Evolutionary conservation across 2,888 invertebrate genomes (phyloP).

Genomic region (Drosophila recens): DNA sequence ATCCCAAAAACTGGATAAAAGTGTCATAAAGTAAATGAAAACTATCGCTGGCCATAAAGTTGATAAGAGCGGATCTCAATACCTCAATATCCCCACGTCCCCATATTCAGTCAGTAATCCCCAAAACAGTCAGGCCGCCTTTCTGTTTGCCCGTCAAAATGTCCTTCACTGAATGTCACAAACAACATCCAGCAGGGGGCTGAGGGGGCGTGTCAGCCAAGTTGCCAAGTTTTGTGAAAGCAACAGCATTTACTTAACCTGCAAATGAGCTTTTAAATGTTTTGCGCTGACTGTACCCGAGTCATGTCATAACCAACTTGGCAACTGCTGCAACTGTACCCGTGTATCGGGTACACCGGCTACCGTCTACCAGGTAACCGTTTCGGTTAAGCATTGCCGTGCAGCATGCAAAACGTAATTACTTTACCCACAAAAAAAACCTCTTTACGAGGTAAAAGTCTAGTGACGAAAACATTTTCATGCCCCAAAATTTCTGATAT

Average conservation of each 20-base stretch:
- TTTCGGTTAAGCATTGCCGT: conserved; percentile 25
- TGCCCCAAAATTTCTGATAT: no score
- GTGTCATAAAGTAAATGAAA: conserved; percentile 54
- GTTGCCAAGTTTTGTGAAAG: not conserved
- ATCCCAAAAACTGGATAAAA: conserved; percentile 24
- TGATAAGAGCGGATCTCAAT: conserved; percentile 40
- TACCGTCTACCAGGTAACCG: conserved; percentile 17
- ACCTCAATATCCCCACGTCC: not conserved
- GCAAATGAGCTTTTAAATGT: conserved; percentile 53
- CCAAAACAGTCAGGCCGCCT: not conserved
- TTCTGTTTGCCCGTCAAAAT: conserved; percentile 11
- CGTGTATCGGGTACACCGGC: conserved; percentile 1
- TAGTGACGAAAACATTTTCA: no score
- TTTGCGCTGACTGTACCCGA: conserved; percentile 33
- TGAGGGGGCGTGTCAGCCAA: conserved; percentile 8
- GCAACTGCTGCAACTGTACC: conserved; percentile 19
- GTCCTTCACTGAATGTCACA: conserved; percentile 57
- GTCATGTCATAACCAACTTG: conserved; percentile 2
- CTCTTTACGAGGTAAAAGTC: no score
- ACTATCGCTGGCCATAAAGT: conserved; percentile 54
- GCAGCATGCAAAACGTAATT: conserved; percentile 53
- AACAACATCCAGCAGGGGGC: not conserved
- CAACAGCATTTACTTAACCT: conserved; percentile 23
- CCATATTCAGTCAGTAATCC: not conserved
- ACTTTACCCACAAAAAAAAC: no score